Evolutionary conservation across 2,888 invertebrate species (phyloP), one percentile per base, ranked within the genome.

Genomic region (Cremastobaeus sp.): DNA sequence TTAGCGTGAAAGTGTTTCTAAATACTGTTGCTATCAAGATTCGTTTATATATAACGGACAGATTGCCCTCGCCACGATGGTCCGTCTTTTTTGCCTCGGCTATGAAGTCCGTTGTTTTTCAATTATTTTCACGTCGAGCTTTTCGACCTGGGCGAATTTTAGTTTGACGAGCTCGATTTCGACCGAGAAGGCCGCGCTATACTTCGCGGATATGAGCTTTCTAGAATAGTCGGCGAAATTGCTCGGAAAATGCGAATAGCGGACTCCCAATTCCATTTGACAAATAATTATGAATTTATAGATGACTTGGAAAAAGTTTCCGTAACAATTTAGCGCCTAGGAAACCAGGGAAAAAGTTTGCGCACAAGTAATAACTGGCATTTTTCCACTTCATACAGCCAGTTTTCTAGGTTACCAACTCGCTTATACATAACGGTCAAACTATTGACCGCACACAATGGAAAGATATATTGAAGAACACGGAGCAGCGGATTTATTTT

Each of bases 401-500:
- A 45, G 37, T 39, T 64, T 74, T 70, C 64, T 74, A n/a, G 43
- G 62, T 74, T 74, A 73, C 64, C 72, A 74, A 62, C 72, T 66
- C 66, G 30, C 43, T 60, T 34, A 30, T 54, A 54, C 17, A 41
- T 57, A 68, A 68, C 59, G 25, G 28, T 34, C 25, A 54, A 54
- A 54, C 25, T 68, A 28, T 48, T 48, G 34, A 20, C 20, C 20
- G 34, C 20, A 20, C 34, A 48, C 66, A 37, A 39, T 55, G 32
- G 30, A 28, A 39, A 41, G 12, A 34, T 59, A 59, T 45, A 59
- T 35, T 28, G 59, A 34, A 35, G 20, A 45, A 60, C 34, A 17
- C 30, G 17, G 47, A 8, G 11, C 20, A 43, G 11, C 25, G 21
- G 37, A 43, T 55, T 43, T 17, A 32, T 55, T 55, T 55, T 43